Evolutionary conservation across 2,113 vertebrate species (phyloP), one percentile per base, ranked within the genome.

Genomic region (Ia io): DNA sequence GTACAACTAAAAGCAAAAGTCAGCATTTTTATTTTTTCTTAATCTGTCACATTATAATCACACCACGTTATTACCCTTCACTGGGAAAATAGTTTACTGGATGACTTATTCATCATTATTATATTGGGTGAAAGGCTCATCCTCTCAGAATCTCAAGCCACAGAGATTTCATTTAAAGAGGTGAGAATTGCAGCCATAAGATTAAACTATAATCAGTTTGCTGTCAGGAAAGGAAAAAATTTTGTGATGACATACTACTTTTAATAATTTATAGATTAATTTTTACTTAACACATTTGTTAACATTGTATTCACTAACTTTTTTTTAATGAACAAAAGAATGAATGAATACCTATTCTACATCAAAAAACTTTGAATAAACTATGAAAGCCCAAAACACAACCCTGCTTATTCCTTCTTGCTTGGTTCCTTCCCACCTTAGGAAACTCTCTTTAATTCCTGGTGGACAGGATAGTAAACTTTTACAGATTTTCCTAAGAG

Each of bases 111-210:
- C 59, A 65, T 85, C 3, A 2, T 51, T 40, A 22, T 88, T 90
- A 25, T 18, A 77, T 0, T 37, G 61, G 30, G 12, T 44, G 14
- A 65, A 51, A 71, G 90, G 40, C 22, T 56, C 56, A 70, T 85
- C 53, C 10, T 84, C 49, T 95, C 28, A 73, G 18, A 91, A 44
- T 44, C 32, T 80, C 67, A 56, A 88, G 32, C 35, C 61, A 88
- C 42, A 77, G 14, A 90, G 17, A 63, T 95, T 74, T 78, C 73
- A 88, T 35, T 95, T 92, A 93, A 56, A 90, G 30, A 94, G 3
- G 76, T 78, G 70, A 53, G 40, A 87, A 78, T 7, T 94, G 20
- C 32, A 94, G 88, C 25, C 67, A 18, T 25, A 92, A 82, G n/a
- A 10, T 79, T 23, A 85, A 76, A 71, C 63, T 37, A 49, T 23